These are phyloP conservation scores for roundworm (Caenorhabditis elegans) DNA, from an alignment of 1,140 invertebrate species.

Conservation along the genomic window WBcel235 BX284603.4:3581501-3582000, in stretches of 20 bases:
- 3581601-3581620: constrained; percentile 18
- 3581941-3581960: too few species aligned
- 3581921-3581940: too few species aligned
- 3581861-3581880: constrained; percentile 19
- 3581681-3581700: not conserved
- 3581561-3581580: not conserved
- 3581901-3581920: not conserved
- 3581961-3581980: too few species aligned
- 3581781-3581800: constrained; percentile 13
- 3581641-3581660: not conserved
- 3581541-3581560: too few species aligned
- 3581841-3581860: constrained; percentile 16
- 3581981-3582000: too few species aligned
- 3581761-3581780: constrained; percentile 28
- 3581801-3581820: constrained; percentile 6
- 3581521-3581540: too few species aligned
- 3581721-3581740: not conserved
- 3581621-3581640: not conserved
- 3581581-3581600: constrained; percentile 1
- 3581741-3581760: not conserved
- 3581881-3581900: not conserved
- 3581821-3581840: constrained; percentile 32
- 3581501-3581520: too few species aligned
- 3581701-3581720: not conserved
- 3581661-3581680: not conserved